A percentile compares a stretch with the other conserved stretches of the same genome.
Conservation (phyloP, 2,113 vertebrate genomes). For the Nerophis ophidion region DNA sequence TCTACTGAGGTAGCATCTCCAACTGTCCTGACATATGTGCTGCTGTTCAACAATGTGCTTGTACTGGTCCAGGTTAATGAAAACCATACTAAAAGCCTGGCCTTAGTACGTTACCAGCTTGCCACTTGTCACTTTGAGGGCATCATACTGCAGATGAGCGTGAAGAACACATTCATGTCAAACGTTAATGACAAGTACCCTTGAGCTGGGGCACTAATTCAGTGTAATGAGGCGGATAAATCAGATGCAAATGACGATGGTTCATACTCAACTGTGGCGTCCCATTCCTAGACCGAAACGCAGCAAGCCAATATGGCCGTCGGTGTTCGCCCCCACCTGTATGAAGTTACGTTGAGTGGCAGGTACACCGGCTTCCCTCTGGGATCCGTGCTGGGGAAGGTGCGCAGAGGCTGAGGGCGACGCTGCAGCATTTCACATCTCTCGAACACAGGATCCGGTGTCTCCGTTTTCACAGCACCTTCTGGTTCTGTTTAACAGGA, state of each 20-base stretch:
- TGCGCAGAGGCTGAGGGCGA: conserved; percentile 50
- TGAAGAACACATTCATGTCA: conserved; percentile 19
- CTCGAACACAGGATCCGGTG: conserved; percentile 74
- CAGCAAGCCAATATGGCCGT: background rate
- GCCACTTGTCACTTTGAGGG: conserved; percentile 19
- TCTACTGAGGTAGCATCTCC: too few species aligned
- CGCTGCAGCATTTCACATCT: conserved; percentile 55
- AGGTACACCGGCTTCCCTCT: conserved; percentile 4
- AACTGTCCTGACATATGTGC: too few species aligned
- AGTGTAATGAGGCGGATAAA: background rate
- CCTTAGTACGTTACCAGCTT: conserved; percentile 38
- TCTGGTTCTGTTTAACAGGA: conserved; percentile 79
- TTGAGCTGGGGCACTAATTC: background rate
- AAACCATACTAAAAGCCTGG: conserved; percentile 3
- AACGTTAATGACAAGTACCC: background rate
- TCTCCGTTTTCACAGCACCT: conserved; percentile 77
- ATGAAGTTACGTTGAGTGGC: background rate
- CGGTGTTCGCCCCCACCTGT: background rate
- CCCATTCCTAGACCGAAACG: background rate
- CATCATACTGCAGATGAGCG: conserved; percentile 23
- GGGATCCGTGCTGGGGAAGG: conserved; percentile 45
- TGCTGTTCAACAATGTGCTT: too few species aligned
- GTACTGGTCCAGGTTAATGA: too few species aligned
- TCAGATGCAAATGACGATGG: background rate
- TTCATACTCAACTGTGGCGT: background rate